Evolutionary conservation across 2,113 vertebrate genomes (phyloP).

Genomic region (Archocentrus centrarchus): DNA sequence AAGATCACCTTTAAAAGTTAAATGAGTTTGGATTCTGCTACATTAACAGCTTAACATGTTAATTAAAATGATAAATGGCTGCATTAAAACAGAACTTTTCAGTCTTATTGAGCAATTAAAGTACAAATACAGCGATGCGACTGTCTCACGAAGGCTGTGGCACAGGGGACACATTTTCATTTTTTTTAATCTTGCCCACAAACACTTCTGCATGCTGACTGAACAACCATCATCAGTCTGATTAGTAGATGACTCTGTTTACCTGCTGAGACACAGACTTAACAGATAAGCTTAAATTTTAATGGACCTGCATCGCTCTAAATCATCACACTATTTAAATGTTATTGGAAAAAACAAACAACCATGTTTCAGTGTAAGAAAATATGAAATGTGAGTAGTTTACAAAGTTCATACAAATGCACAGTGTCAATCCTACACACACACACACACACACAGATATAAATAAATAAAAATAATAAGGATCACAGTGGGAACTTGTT

Average conservation of each 20-base stretch:
- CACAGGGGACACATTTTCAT: too few species aligned
- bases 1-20: not conserved
- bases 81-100: not conserved
- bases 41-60: not conserved
- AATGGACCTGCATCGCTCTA: not conserved
- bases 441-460: not conserved
- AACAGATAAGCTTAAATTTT: not conserved
- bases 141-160: not conserved
- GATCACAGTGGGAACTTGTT: slow-evolving; percentile 18
- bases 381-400: not conserved
- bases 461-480: not conserved
- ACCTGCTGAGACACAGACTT: not conserved
- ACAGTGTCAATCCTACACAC: not conserved
- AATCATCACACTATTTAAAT: not conserved
- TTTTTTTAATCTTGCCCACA: not conserved
- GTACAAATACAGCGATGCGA: not conserved
- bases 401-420: not conserved
- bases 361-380: not conserved
- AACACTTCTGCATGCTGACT: not conserved
- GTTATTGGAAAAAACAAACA: not conserved
- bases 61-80: not conserved
- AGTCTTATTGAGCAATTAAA: not conserved
- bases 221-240: not conserved
- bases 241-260: not conserved
- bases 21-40: not conserved